Percentiles rank a stretch among this genome's conserved stretches.
These are phyloP conservation scores for Conus ventricosus DNA, from an alignment of 1,140 invertebrate species.

Conservation along the genomic window DNA sequence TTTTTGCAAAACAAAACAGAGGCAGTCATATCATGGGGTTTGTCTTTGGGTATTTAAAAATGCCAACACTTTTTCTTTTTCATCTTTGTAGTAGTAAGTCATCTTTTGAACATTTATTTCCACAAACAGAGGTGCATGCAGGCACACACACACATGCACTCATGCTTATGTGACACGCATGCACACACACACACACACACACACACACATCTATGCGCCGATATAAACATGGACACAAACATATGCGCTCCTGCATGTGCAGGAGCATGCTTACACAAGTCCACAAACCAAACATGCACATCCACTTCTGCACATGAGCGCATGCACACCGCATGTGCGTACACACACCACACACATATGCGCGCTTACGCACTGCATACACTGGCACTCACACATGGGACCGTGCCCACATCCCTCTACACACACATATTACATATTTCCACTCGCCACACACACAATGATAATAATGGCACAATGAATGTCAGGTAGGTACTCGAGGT, in stretches of 20 bases:
- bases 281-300: background rate
- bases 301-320: background rate
- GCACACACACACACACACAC: conserved; percentile 6
- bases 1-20: background rate
- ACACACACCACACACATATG: background rate
- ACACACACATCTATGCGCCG: background rate
- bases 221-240: background rate
- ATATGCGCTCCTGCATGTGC: background rate
- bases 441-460: too few relatives aligned
- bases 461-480: too few relatives aligned
- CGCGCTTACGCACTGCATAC: background rate
- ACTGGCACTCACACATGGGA: too few relatives aligned
- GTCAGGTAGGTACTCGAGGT: too few relatives aligned
- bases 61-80: too few relatives aligned
- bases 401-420: background rate
- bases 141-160: too few relatives aligned
- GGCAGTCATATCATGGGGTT: background rate
- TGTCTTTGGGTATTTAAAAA: too few relatives aligned
- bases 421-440: background rate
- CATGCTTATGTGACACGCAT: background rate
- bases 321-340: background rate
- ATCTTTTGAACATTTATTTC: background rate
- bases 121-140: too few relatives aligned
- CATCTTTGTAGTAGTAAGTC: background rate
- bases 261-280: background rate